phyloP scores from a whole-genome alignment of 2,797 vertebrate genomes.

The Numenius phaeopus region DNA sequence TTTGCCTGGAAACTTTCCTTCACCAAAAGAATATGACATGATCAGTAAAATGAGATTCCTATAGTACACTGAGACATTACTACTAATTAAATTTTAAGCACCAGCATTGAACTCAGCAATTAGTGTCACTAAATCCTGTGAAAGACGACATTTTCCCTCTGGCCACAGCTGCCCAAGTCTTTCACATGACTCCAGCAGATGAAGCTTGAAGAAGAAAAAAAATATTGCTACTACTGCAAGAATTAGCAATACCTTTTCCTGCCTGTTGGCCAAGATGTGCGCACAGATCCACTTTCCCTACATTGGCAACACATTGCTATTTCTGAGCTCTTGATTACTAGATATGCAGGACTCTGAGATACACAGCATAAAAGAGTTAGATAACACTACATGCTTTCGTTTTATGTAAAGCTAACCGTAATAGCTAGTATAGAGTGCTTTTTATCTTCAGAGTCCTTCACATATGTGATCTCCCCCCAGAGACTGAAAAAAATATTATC shows the following conservation, averaged over 20 bases:
- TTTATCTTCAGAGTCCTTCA: constrained; percentile 35
- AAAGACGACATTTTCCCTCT: neutral
- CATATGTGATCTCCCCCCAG: neutral
- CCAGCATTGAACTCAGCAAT: neutral
- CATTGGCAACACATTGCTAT: neutral
- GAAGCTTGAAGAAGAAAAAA: neutral
- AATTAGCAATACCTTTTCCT: neutral
- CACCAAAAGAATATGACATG: neutral
- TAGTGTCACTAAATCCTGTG: neutral
- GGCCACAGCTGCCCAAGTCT: neutral
- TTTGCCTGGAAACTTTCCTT: neutral
- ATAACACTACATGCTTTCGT: neutral
- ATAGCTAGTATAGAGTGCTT: neutral
- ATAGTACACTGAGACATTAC: neutral
- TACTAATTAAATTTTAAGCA: neutral
- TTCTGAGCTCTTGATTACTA: neutral
- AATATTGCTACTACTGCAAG: neutral
- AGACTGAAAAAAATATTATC: neutral
- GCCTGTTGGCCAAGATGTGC: neutral
- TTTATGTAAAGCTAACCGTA: constrained; percentile 8
- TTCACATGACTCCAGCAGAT: neutral
- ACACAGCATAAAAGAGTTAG: neutral
- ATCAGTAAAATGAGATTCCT: neutral
- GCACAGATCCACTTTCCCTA: neutral
- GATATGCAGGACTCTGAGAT: neutral